Base-by-base conservation (phyloP, 2,113 vertebrate genomes). In the Coturnix japonica region DNA sequence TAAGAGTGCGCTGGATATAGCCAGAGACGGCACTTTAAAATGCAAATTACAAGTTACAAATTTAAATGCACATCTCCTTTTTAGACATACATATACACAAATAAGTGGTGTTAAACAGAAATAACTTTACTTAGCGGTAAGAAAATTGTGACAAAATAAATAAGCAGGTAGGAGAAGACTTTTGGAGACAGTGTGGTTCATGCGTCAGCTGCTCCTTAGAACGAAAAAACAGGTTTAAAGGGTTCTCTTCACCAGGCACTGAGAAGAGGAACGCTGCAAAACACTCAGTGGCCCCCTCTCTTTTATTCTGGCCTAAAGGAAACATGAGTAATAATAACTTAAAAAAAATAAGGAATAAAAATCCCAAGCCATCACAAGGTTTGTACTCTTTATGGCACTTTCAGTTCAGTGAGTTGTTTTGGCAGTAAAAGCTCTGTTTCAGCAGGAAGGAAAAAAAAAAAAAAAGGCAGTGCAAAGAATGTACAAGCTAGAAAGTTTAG, bases 371-470 rank as follows among this genome's bases (percentile, higher is more conserved):
- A 8, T 2, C 71, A 46, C n/a, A 85, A 25, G 7, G 37, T 30
- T 85, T 67, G 12, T 44, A 5, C 12, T 78, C 46, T 61, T 60
- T 5, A 8, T 14, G 57, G 46, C 18, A 30, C 84, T 77, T 44
- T 41, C 57, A 13, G 9, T 51, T 61, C 61, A 25, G 60, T 25
- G 47, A 49, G 12, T 30, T 84, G 77, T 92, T 71, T 26, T 81
- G 53, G 41, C 26, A 79, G 43, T 23, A 79, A 79, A 67, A 75
- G 15, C 25, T 56, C 37, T 70, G 21, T 14, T 54, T 77, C 35
- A 57, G 43, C 8, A 25, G 91, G 69, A 18, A 93, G 69, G 15
- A 23, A 69, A 23, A 91, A 73, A 18, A 23, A 69, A 21, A 93
- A 73, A 19, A 31, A 70, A 25, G 35, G n/a, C 28, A 44, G 20